Conservation (phyloP, 2,888 invertebrate species). For the Erannis defoliaria region DNA sequence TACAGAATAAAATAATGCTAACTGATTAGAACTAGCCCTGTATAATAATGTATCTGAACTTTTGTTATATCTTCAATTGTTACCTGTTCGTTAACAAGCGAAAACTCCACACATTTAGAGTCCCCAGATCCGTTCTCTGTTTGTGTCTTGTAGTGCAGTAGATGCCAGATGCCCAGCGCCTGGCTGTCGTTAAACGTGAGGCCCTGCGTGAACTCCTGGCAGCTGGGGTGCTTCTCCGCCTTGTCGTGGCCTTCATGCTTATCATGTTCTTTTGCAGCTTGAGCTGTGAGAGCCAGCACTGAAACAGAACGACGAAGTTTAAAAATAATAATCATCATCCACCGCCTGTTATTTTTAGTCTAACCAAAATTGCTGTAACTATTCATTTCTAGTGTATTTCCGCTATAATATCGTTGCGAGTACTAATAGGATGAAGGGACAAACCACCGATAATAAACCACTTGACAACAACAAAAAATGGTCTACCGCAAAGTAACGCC, state of each 20-base stretch:
- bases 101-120: conserved; percentile 68
- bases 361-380: too few species aligned
- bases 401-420: too few species aligned
- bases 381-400: too few species aligned
- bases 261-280: conserved; percentile 47
- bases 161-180: conserved; percentile 72
- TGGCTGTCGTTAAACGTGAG: conserved; percentile 67
- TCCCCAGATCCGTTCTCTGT: conserved; percentile 63
- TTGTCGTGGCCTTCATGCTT: conserved; percentile 45
- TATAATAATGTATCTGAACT: too few species aligned
- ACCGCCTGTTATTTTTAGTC: too few species aligned
- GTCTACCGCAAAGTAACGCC: too few species aligned
- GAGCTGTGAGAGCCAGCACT: conserved; percentile 24
- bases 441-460: too few species aligned
- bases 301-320: background rate
- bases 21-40: too few species aligned
- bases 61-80: background rate
- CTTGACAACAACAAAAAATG: too few species aligned
- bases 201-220: conserved; percentile 70
- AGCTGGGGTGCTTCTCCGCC: conserved; percentile 55
- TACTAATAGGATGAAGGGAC: too few species aligned
- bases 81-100: conserved; percentile 63
- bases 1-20: too few species aligned
- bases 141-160: conserved; percentile 66
- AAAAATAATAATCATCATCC: too few species aligned